Evolutionary conservation across 2,113 vertebrate species (phyloP), one percentile per base, ranked within the genome.

Genomic region (Terrapene triunguis): DNA sequence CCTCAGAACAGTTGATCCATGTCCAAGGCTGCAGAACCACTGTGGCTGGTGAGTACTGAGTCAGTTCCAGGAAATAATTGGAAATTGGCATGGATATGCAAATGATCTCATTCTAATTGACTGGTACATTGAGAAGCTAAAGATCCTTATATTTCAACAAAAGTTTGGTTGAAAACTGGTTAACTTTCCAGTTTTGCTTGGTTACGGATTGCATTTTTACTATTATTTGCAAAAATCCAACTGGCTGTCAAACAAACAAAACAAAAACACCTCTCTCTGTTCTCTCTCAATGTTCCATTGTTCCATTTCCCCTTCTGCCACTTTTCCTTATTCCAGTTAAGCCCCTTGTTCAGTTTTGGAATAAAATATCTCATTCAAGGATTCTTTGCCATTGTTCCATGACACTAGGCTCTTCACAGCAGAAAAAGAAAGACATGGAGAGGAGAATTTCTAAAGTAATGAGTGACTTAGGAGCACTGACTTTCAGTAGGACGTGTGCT

Each of bases 131-230:
- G n/a, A 82, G 78, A 84, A 76, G 12, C 17, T 76, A 59, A 88
- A 94, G 76, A n/a, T 59, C 57, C 29, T 96, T 62, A 65, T 88
- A 47, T 11, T 89, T 54, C 88, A 62, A 42, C 42, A 82, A 94
- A 84, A 32, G 48, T 79, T 48, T 82, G 50, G 17, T 76, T 85
- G 74, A 88, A 82, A 96, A 25, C 1, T 10, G 59, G 8, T 62
- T 6, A 51, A 10, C 83, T 82, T 92, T 90, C 83, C 69, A 91
- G n/a, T 89, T 55, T 82, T 89, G 19, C 6, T 8, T 59, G 85
- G 69, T 83, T 65, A 92, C 78, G n/a, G 82, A 79, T 79, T 55
- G n/a, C 55, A 92, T 83, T 92, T 92, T 76, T 76, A 87, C 53
- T 57, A 14, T 11, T 79, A 55, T 54, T 88, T 92, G 65, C 57